Evolutionary conservation across 2,113 vertebrate species (phyloP).

Genomic region (Odobenus rosmarus): DNA sequence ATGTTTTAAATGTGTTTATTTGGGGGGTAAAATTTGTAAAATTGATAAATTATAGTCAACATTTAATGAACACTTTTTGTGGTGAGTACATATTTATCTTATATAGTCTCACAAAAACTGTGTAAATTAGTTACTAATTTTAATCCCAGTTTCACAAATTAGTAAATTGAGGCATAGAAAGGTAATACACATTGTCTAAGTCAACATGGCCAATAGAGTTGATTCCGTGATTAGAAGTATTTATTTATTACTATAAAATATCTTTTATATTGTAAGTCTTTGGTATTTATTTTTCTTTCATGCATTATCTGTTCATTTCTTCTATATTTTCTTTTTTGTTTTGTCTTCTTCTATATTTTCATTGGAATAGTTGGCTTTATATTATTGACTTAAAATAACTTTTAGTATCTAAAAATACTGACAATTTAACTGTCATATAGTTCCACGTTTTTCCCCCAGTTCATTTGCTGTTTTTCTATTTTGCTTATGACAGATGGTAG

Average conservation of each 20-base stretch:
- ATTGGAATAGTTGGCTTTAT: not conserved
- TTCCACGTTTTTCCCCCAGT: not conserved
- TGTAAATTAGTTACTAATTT: not conserved
- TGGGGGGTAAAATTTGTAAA: not conserved
- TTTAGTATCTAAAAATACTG: not conserved
- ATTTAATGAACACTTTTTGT: not conserved
- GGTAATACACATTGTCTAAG: not conserved
- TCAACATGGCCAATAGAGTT: not conserved
- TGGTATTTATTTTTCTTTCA: not conserved
- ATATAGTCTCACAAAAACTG: not conserved
- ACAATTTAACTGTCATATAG: not conserved
- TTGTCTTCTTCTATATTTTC: not conserved
- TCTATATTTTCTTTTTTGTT: not conserved
- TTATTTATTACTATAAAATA: not conserved
- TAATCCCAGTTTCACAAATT: not conserved
- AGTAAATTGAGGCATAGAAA: not conserved
- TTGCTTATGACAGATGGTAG: not conserved
- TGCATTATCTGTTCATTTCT: not conserved
- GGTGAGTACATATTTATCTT: not conserved
- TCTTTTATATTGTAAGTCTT: not conserved
- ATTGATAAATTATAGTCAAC: not conserved
- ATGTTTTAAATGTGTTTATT: not conserved
- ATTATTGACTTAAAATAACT: not conserved
- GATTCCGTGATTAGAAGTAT: not conserved
- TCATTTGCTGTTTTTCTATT: not conserved